Conservation (phyloP, 2,797 vertebrate species). For the Liasis olivaceus region DNA sequence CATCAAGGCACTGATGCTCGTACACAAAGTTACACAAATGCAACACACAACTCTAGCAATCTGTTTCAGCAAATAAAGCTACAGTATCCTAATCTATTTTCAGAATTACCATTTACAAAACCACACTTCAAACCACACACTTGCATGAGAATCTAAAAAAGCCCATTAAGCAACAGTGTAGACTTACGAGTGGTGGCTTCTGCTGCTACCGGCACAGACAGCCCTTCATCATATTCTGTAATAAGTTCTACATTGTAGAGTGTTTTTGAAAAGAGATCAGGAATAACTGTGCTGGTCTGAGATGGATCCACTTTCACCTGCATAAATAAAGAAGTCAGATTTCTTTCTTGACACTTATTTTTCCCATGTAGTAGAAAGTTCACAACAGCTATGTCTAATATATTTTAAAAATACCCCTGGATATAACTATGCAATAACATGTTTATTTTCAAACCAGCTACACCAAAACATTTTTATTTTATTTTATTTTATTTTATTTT, state of each 20-base stretch:
- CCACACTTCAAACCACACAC: background rate
- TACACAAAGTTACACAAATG: background rate
- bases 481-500: too few species aligned
- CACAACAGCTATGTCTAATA: background rate
- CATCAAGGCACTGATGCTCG: background rate
- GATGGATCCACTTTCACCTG: conserved; percentile 85
- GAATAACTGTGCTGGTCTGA: conserved; percentile 76
- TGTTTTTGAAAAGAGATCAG: conserved; percentile 85
- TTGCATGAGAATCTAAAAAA: background rate
- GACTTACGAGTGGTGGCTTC: conserved; percentile 85
- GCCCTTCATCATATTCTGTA: conserved; percentile 84
- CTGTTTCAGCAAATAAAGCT: background rate
- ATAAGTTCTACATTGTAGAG: conserved; percentile 85
- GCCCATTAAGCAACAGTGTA: background rate
- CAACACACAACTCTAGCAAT: background rate
- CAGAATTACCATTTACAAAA: background rate
- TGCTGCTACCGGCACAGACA: conserved; percentile 75
- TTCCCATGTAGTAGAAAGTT: background rate
- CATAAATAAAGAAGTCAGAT: conserved; percentile 24
- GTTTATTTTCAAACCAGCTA: background rate
- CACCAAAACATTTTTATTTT: background rate
- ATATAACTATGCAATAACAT: background rate
- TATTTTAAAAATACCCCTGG: background rate
- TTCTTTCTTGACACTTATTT: background rate
- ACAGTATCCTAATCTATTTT: background rate